Evolutionary conservation across 2,888 invertebrate genomes (phyloP), one percentile per base, ranked within the genome.

Genomic region (Agonopterix subpropinquella): DNA sequence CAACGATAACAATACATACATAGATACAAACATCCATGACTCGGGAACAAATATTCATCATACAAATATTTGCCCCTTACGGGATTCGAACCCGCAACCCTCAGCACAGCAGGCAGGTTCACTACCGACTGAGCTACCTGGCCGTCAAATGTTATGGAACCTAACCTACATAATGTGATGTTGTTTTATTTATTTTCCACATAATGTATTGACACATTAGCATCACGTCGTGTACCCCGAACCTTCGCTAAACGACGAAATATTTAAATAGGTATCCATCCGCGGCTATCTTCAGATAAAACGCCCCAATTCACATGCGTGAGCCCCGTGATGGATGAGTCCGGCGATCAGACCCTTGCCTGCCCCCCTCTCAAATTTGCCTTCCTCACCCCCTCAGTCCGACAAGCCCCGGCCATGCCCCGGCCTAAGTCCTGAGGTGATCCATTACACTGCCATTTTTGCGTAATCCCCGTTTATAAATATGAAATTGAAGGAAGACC

Each of bases 381-480:
- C 76, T 74, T 70, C 77, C 67, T 65, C 65, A 61, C 70, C 70
- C 76, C 68, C 59, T 56, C 58, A 56, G 73, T 70, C 70, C 73
- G 64, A 69, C 69, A 67, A 61, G 62, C 36, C 42, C 41, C 47
- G 11, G 48, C 53, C 47, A 50, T 48, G 45, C 69, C 28, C 28
- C 75, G 70, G 73, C 77, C 81, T 80, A 80, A 84, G 82, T 77
- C 83, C 84, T 80, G 67, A 83, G 87, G 87, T 87, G 86, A 88
- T 87, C 87, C 86, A 88, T 88, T 88, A 87, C 83, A 72, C 80
- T 75, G 82, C 79, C 83, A 82, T 88, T 87, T 88, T 88, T 88
- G 84, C 86, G 85, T 87, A 88, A 88, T 84, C 87, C 85, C 73
- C 86, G 86, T 85, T 84, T 87, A 88, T 87, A 88, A 88, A 88